Conservation (phyloP, 2,113 vertebrate species). For the Alectura lathami region DNA sequence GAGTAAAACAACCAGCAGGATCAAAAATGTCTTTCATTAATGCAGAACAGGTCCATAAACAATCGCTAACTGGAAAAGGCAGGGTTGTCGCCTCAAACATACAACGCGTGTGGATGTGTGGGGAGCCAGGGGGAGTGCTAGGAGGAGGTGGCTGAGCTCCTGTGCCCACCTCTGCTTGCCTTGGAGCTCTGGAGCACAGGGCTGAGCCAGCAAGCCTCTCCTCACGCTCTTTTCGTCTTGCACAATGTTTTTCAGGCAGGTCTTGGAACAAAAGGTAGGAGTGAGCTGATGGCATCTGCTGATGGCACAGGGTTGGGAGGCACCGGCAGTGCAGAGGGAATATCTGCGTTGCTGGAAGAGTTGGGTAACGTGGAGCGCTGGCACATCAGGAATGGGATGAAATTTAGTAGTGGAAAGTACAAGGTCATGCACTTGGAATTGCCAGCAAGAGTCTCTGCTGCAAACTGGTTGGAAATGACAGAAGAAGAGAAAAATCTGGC, state of each 20-base stretch:
- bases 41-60: neutral
- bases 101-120: neutral
- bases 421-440: constrained; percentile 39
- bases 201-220: neutral
- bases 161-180: neutral
- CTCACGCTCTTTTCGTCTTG: rapidly evolving
- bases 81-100: neutral
- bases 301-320: constrained; percentile 1
- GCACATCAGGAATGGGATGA: constrained; percentile 28
- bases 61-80: neutral
- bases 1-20: neutral
- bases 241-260: neutral
- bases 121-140: neutral
- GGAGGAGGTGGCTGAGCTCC: neutral
- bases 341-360: neutral
- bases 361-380: neutral
- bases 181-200: too few species aligned
- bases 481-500: constrained; percentile 27
- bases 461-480: constrained; percentile 20
- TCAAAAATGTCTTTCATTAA: neutral
- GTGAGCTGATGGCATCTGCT: neutral
- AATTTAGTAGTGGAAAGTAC: constrained; percentile 50
- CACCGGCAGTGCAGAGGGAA: neutral
- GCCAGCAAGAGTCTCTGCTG: constrained; percentile 9
- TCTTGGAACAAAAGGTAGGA: neutral